phyloP scores from a whole-genome alignment of 1,140 invertebrate genomes.

The Latrodectus geometricus region DNA sequence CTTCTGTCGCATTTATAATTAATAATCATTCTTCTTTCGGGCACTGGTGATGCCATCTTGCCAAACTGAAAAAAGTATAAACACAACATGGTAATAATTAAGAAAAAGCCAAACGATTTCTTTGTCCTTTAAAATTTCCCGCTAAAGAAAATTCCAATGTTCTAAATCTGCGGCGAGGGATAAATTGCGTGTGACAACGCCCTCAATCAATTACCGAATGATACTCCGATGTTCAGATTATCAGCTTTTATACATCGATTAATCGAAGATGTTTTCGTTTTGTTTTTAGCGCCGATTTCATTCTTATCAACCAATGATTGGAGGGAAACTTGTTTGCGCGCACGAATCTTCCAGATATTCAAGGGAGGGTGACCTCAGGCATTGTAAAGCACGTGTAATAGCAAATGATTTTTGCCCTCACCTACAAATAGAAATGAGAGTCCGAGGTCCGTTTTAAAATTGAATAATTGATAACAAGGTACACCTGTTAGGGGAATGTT shows the following conservation, averaged over 20 bases:
- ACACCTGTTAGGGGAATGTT: not conserved
- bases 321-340: conserved; percentile 28
- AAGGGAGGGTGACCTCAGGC: not conserved
- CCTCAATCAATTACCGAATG: not conserved
- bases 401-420: conserved; percentile 11
- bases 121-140: not conserved
- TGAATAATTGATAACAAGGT: conserved; percentile 26
- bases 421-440: conserved; percentile 16
- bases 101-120: not conserved
- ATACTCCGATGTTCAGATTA: not conserved
- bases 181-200: not conserved
- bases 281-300: conserved; percentile 6
- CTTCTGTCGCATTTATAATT: conserved; percentile 38
- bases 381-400: conserved; percentile 27
- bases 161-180: not conserved
- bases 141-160: not conserved
- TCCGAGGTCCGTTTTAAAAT: conserved; percentile 33
- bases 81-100: conserved; percentile 30
- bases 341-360: conserved; percentile 34
- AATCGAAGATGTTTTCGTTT: conserved; percentile 35
- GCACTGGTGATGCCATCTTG: conserved; percentile 15
- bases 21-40: not conserved
- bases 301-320: conserved; percentile 17
- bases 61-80: conserved; percentile 32
- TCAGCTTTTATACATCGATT: conserved; percentile 42